A percentile compares a stretch with the other conserved stretches of the same genome.
Conservation (phyloP, 2,113 vertebrate species). For the Enhydra lutris region DNA sequence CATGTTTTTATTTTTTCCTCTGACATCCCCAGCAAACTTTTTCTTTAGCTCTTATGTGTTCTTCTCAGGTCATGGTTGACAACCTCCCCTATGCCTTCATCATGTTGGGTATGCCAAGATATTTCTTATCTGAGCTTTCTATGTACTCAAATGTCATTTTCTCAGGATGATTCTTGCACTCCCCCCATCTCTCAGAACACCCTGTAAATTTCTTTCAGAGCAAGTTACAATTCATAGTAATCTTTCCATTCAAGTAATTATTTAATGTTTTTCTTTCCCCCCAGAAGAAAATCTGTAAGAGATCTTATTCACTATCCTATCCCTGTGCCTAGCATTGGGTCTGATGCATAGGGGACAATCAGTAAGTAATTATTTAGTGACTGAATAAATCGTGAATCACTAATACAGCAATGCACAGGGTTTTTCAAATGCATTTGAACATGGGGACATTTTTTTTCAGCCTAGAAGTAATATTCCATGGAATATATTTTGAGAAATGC, state of each 20-base stretch:
- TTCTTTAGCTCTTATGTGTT: background rate
- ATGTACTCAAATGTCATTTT: background rate
- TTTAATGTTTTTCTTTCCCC: background rate
- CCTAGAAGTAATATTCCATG: conserved; percentile 41
- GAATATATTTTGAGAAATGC: conserved; percentile 50
- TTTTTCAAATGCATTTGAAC: conserved; percentile 37
- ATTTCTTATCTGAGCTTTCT: background rate
- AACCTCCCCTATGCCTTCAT: background rate
- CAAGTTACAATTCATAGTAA: background rate
- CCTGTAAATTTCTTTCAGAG: background rate
- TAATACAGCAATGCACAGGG: background rate
- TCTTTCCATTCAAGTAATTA: background rate
- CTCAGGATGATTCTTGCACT: background rate
- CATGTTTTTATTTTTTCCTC: background rate
- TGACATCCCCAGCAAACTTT: background rate
- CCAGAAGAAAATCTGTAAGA: background rate
- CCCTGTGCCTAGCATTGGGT: background rate
- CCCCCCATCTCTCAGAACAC: background rate
- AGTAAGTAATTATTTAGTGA: conserved; percentile 35
- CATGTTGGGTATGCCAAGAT: background rate
- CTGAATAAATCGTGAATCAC: background rate
- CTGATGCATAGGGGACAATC: background rate
- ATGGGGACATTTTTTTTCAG: background rate
- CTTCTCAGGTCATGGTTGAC: background rate
- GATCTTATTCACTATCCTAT: background rate